These are phyloP conservation scores for Exocentrus adspersus DNA, from an alignment of 2,888 invertebrate genomes.

Conservation along the genomic window DNA sequence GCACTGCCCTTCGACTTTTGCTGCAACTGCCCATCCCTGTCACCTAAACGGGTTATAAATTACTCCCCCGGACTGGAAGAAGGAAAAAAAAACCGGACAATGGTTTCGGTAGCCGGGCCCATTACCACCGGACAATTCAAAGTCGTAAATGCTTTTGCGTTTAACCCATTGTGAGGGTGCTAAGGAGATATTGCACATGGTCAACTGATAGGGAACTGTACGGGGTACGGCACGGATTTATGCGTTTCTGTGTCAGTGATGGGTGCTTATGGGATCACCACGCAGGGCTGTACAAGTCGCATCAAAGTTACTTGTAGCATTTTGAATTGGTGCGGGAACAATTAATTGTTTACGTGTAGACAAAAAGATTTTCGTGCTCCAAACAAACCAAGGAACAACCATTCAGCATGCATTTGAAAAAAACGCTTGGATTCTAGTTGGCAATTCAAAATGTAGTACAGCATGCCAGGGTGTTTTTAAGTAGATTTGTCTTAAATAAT, in stretches of 20 bases:
- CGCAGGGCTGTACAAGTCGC: conserved; percentile 17
- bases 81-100: conserved; percentile 38
- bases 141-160: conserved; percentile 55
- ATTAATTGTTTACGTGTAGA: too few relatives aligned
- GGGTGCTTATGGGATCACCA: background rate
- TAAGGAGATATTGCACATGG: conserved; percentile 29
- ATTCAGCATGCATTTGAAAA: too few relatives aligned
- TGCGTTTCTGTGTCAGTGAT: conserved; percentile 28
- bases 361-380: too few relatives aligned
- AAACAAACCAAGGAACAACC: too few relatives aligned
- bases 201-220: conserved; percentile 22
- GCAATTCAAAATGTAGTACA: too few relatives aligned
- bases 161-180: conserved; percentile 52
- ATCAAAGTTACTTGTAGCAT: too few relatives aligned
- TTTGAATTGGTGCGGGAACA: background rate
- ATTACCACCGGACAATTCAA: conserved; percentile 45
- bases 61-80: too few relatives aligned
- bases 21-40: conserved; percentile 30
- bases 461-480: too few relatives aligned
- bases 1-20: background rate
- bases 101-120: conserved; percentile 21
- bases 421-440: too few relatives aligned
- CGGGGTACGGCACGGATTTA: conserved; percentile 31
- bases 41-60: conserved; percentile 50
- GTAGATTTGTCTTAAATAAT: too few relatives aligned